Base-by-base conservation (phyloP, 2,888 invertebrate genomes). In the Yponomeuta evonymella region DNA sequence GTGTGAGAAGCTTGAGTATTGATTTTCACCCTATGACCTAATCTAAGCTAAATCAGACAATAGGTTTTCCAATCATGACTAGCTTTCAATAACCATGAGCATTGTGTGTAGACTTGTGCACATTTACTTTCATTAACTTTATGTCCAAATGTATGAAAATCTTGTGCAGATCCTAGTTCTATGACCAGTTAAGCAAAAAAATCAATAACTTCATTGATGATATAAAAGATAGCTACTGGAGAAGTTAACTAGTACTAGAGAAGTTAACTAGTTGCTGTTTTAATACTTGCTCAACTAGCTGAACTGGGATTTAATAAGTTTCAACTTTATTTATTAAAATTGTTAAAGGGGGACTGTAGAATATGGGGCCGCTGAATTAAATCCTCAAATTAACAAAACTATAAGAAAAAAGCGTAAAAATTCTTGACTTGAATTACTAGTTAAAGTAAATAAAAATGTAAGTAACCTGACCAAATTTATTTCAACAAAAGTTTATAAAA, bases 1-100 rank as follows among this genome's bases (percentile, higher is more conserved):
- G 74, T 76, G 76, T 79, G 75, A 77, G 77, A 80, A 80, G 81
- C 79, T 74, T 72, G 75, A 84, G 85, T 91, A 91, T 91, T 90
- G 90, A 91, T 91, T 91, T 89, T 87, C 78, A 71, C 72, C 43
- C 70, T 75, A 74, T 74, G 51, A 58, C 77, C 81, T 82, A 80
- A 36, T 79, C 77, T 79, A 9, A 29, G 51, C 29, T 29, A 69
- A 76, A 78, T 81, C 79, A 84, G 80, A 85, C 85, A 86, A 85
- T 83, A 80, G 79, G n/a, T 43, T 67, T 36, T 11, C 10, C 66
- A 66, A 15, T 9, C 36, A 15, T 66, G 12, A 33, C 33, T 33
- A 33, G 33, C 33, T 33, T 33, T 33, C 33, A 33, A 33, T 33
- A 4, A 33, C 5, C 33, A 33, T 33, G 2, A 43, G 43, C 9